Conservation (phyloP, 2,888 invertebrate species). For the Hartigia nigra region DNA sequence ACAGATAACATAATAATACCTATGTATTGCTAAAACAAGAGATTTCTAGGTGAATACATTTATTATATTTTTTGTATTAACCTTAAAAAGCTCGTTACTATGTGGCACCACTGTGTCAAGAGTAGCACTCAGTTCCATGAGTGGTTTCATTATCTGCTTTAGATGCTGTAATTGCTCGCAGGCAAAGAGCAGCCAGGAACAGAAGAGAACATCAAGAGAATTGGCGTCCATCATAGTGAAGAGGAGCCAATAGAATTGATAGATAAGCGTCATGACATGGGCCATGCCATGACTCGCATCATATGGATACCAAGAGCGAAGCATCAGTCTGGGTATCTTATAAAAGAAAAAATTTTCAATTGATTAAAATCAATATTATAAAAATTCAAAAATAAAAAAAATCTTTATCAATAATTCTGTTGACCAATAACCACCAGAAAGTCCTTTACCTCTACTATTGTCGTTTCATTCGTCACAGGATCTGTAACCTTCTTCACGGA, state of each 20-base stretch:
- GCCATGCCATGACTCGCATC: constrained; percentile 77
- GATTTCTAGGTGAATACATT: not conserved
- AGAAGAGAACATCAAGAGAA: constrained; percentile 80
- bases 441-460: constrained; percentile 70
- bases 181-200: constrained; percentile 86
- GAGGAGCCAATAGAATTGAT: constrained; percentile 77
- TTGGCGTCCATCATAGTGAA: constrained; percentile 74
- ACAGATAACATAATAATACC: not conserved
- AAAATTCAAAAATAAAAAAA: not conserved
- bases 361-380: not conserved
- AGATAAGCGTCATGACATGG: constrained; percentile 75
- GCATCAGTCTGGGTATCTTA: constrained; percentile 75
- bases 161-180: constrained; percentile 88
- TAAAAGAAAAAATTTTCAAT: constrained; percentile 5
- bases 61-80: constrained; percentile 23
- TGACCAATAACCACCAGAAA: not conserved
- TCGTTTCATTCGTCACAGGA: constrained; percentile 78
- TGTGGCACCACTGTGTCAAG: constrained; percentile 78
- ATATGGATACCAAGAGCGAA: constrained; percentile 85
- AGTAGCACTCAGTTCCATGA: constrained; percentile 88
- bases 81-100: constrained; percentile 67
- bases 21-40: not conserved
- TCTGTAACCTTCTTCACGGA: constrained; percentile 76
- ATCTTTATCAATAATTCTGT: not conserved
- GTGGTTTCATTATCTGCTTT: constrained; percentile 86